These are phyloP conservation scores for Sitta carolinensis DNA, from an alignment of 2,797 vertebrate species.

Conservation along the genomic window DNA sequence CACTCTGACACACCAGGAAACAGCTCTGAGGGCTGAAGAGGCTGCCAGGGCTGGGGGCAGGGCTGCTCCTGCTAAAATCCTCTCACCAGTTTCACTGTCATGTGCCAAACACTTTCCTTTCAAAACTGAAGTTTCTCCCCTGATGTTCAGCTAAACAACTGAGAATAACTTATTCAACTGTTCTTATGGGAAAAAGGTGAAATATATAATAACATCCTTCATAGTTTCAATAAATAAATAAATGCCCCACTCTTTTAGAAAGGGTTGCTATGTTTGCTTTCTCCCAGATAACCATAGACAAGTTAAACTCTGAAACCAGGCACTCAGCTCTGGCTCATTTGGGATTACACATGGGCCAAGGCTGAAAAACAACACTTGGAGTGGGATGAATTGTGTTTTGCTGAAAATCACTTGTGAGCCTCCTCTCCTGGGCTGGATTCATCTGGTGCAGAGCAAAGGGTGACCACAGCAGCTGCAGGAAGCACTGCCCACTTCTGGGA, in stretches of 20 bases:
- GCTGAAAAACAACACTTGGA: slow-evolving; percentile 25
- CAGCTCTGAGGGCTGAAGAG: background rate
- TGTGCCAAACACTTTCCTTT: background rate
- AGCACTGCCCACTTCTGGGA: background rate
- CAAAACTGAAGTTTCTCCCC: background rate
- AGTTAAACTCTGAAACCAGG: background rate
- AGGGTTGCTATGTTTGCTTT: background rate
- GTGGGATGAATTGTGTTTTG: background rate
- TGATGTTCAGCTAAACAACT: background rate
- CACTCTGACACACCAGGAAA: background rate
- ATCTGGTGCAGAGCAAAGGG: background rate
- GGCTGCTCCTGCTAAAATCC: background rate
- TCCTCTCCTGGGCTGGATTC: background rate
- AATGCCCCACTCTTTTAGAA: background rate
- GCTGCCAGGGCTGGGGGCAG: background rate
- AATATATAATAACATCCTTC: background rate
- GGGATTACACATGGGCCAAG: background rate
- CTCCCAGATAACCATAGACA: slow-evolving; percentile 7
- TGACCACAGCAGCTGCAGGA: background rate
- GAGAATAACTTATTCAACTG: background rate
- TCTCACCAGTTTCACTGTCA: background rate
- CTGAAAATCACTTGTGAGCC: background rate
- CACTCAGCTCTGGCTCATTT: background rate
- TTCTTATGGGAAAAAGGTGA: background rate
- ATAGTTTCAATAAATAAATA: background rate